A percentile compares a stretch with the other conserved stretches of the same genome.
Conservation (phyloP, 2,797 vertebrate genomes). For the Phrynocephalus guinanensis region DNA sequence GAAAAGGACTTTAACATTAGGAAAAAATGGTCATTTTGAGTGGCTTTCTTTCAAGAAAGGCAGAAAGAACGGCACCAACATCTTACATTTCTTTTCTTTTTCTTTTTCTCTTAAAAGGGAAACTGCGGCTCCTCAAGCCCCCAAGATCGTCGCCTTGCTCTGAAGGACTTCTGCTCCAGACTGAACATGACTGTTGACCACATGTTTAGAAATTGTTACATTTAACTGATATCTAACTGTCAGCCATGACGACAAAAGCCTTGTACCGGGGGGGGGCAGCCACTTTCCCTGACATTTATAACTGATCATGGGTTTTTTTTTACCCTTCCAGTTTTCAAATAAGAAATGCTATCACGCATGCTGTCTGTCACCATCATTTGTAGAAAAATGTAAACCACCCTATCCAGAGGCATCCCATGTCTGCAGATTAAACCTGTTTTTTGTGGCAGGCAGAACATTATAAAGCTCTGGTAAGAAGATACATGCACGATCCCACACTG, state of each 20-base stretch:
- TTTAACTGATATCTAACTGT: background rate
- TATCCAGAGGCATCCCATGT: background rate
- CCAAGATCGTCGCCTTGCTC: fast-evolving
- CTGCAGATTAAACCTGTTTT: background rate
- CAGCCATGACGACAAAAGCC: background rate
- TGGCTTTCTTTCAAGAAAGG: background rate
- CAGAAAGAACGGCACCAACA: background rate
- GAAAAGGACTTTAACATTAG: no score
- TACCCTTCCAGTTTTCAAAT: no score
- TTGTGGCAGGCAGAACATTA: background rate
- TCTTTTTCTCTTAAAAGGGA: background rate
- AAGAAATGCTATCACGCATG: no score
- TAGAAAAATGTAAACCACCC: background rate
- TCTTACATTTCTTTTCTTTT: background rate
- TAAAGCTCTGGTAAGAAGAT: background rate
- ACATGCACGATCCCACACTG: background rate
- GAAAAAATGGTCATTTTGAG: background rate
- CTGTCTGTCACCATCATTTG: no score
- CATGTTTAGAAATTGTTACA: background rate
- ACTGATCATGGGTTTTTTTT: no score
- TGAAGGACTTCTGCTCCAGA: background rate
- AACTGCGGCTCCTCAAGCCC: background rate
- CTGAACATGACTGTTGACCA: fast-evolving
- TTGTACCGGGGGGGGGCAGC: background rate
- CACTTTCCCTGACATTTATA: no score